Evolutionary conservation across 2,888 invertebrate species (phyloP).

Genomic region (Hyposoter didymator): DNA sequence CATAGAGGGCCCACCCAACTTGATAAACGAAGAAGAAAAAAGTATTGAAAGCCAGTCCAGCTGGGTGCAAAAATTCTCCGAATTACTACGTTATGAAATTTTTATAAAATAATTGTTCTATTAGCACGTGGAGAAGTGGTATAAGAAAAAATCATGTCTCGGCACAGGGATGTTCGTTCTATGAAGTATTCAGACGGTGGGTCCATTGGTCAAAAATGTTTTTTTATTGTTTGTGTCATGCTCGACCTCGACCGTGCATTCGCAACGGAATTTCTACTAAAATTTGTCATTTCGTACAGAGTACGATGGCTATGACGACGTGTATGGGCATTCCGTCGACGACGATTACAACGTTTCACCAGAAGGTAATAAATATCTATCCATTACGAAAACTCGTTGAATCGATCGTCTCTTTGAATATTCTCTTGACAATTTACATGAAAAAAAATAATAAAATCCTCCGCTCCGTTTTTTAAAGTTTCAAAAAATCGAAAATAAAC

Average conservation of each 20-base stretch:
- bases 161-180: conserved; percentile 93
- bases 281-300: conserved; percentile 86
- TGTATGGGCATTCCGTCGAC: conserved; percentile 97
- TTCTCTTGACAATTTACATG: not conserved
- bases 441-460: not conserved
- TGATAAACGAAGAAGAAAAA: not conserved
- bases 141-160: conserved; percentile 87
- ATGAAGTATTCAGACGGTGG: conserved; percentile 93
- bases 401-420: not conserved
- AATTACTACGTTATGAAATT: not conserved
- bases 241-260: not conserved
- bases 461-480: not conserved
- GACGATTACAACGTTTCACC: conserved; percentile 97
- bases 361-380: conserved; percentile 86
- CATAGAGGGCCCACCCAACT: no score
- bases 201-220: conserved; percentile 52
- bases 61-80: conserved; percentile 9
- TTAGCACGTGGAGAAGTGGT: not conserved
- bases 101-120: not conserved
- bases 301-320: conserved; percentile 95
- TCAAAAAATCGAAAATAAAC: not conserved
- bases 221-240: conserved; percentile 37
- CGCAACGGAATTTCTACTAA: not conserved
- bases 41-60: not conserved
- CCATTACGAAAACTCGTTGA: not conserved